phyloP scores from a whole-genome alignment of 2,113 vertebrate genomes.

The Calonectris borealis region DNA sequence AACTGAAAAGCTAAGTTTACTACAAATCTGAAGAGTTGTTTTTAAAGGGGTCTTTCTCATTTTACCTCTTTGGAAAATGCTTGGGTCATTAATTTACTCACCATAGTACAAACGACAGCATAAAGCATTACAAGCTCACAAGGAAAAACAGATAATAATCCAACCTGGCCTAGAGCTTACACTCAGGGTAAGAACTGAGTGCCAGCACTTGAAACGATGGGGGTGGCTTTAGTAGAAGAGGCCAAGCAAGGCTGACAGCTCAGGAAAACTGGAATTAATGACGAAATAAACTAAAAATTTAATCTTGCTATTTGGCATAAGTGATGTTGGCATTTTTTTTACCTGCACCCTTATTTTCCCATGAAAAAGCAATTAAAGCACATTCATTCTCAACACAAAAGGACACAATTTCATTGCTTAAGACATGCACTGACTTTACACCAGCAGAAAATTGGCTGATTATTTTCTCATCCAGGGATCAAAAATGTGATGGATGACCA shows the following conservation, averaged over 20 bases:
- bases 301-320: not conserved
- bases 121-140: not conserved
- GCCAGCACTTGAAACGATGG: not conserved
- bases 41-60: not conserved
- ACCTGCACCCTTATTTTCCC: not conserved
- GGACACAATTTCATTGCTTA: not conserved
- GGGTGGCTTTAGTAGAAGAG: not conserved
- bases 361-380: not conserved
- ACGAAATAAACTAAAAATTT: not conserved
- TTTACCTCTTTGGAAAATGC: not conserved
- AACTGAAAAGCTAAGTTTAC: slow-evolving; percentile 25
- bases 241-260: not conserved
- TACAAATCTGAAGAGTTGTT: not conserved
- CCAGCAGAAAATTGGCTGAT: not conserved
- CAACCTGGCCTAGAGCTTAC: not conserved
- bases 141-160: not conserved
- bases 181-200: not conserved
- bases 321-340: not conserved
- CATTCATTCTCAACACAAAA: not conserved
- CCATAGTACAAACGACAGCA: not conserved
- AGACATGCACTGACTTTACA: not conserved
- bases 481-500: not conserved
- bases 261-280: not conserved
- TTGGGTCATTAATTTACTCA: not conserved
- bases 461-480: not conserved